These are phyloP conservation scores for Crossaster papposus DNA, from an alignment of 53 echinoderm and acorn worm species.

Conservation along the genomic window DNA sequence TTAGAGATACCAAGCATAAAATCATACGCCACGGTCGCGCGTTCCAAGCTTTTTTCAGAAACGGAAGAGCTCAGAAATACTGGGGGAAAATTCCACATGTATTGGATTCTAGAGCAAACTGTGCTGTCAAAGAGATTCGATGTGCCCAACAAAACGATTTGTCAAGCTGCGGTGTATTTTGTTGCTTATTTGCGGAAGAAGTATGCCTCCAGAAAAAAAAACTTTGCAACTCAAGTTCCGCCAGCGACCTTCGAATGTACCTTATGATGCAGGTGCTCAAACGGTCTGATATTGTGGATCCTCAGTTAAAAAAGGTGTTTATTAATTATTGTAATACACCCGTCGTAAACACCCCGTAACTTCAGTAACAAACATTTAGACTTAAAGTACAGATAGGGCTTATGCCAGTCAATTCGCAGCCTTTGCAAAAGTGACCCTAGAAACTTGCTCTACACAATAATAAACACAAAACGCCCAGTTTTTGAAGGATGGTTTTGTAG, in stretches of 20 bases:
- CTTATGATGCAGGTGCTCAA: not conserved
- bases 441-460: too few species aligned
- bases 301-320: not conserved
- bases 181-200: slow-evolving; percentile 4
- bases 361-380: too few species aligned
- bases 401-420: too few species aligned
- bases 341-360: not conserved
- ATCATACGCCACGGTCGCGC: not conserved
- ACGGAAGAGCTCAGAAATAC: not conserved
- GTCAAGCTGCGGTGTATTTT: not conserved
- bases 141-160: not conserved
- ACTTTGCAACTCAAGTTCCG: not conserved
- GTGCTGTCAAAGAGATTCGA: not conserved
- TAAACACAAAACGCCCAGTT: too few species aligned
- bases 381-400: too few species aligned
- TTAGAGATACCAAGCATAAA: too few species aligned
- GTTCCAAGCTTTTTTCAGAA: not conserved
- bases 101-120: not conserved
- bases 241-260: not conserved
- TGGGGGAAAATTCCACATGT: not conserved
- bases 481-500: too few species aligned
- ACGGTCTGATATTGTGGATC: not conserved
- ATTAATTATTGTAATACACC: not conserved
- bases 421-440: too few species aligned
- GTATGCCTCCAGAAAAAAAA: not conserved